Evolutionary conservation across 2,113 vertebrate genomes (phyloP), one percentile per base, ranked within the genome.

Genomic region (Paramormyrops kingsleyae): DNA sequence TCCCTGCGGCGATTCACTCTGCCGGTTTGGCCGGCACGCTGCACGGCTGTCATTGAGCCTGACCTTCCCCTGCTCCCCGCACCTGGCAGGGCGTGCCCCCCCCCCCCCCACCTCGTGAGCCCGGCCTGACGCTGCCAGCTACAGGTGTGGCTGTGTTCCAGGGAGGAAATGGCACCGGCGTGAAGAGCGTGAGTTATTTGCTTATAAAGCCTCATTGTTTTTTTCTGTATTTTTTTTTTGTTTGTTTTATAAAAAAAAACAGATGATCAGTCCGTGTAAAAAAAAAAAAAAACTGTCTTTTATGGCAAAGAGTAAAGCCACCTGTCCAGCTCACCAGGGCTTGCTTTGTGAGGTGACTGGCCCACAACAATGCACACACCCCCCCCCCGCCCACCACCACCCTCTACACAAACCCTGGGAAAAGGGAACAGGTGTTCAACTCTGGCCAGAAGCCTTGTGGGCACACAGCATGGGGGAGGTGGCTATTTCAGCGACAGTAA

Each of bases 361-460:
- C 24, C 50, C 70, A 87, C 85, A 89, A 91, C 90, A 90, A 90
- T 90, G 86, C 80, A 21, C 46, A 89, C 47, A 84, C 85, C 88
- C 90, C 56, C 70, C 49, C 89, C 42, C 24, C 59, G 0, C n/a
- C 9, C 47, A 3, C 13, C 27, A 12, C 66, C 91, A 88, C 90
- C 90, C 90, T 88, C 85, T 87, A 90, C 52, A 89, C 88, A 92
- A 84, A 89, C 74, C 91, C 86, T 90, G 91, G 91, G 91, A 92
- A 90, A 90, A 86, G 66, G 46, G 88, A 92, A 92, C 91, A 92
- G 88, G 91, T 92, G 91, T 91, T 91, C 88, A 85, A 24, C 17
- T 88, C 77, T 88, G 88, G 87, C 88, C 88, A 62, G 86, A 12
- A 87, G 89, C 77, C 90, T 70, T 83, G 49, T 83, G 84, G 89